These are phyloP conservation scores for Amblyornis subalaris DNA, from an alignment of 2,113 vertebrate species.

Conservation along the genomic window DNA sequence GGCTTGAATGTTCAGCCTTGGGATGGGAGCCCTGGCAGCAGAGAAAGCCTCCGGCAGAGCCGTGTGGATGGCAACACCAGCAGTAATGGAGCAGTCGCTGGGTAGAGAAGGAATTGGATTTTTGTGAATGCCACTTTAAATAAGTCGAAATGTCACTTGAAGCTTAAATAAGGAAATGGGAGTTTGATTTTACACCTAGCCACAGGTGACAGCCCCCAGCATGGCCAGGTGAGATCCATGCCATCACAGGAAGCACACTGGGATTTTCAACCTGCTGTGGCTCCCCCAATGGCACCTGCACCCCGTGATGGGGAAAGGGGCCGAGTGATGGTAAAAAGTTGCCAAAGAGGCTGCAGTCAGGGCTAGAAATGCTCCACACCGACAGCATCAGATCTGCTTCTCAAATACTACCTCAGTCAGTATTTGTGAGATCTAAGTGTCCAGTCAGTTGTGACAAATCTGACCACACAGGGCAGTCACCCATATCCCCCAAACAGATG, in stretches of 20 bases:
- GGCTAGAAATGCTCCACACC: neutral
- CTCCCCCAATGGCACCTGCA: neutral
- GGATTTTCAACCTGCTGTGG: neutral
- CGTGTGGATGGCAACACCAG: fast-evolving
- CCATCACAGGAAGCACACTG: neutral
- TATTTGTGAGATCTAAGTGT: neutral
- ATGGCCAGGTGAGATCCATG: fast-evolving
- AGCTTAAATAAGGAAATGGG: conserved; percentile 7
- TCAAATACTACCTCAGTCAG: neutral
- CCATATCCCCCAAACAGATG: neutral
- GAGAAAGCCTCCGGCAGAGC: neutral
- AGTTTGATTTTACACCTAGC: neutral
- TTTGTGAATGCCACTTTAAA: conserved; percentile 10
- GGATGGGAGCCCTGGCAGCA: neutral
- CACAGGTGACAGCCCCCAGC: neutral
- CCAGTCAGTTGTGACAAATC: neutral
- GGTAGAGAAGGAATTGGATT: conserved; percentile 15
- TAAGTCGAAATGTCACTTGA: conserved; percentile 3
- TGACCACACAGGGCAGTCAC: neutral
- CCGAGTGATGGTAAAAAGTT: neutral
- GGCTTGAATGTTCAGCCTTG: neutral
- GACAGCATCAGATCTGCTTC: neutral
- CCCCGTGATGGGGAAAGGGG: neutral
- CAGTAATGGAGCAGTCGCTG: neutral
- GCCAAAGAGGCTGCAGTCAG: neutral